These are phyloP conservation scores for Rhopalosiphum maidis DNA, from an alignment of 1,140 invertebrate species.

Conservation along the genomic window DNA sequence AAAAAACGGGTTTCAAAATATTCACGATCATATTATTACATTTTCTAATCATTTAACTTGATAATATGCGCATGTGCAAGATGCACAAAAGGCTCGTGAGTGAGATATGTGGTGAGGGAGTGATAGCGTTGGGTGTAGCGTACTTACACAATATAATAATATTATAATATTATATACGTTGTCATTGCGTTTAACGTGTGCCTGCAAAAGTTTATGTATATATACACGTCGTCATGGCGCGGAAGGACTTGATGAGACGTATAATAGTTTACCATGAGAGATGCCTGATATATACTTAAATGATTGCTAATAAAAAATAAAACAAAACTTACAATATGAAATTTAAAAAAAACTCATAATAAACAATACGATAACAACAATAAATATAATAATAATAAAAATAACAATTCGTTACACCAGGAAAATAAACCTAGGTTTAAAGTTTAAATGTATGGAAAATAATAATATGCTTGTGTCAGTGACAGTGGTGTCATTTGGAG, in stretches of 20 bases:
- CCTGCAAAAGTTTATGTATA: neutral
- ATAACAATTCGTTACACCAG: neutral
- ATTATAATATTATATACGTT: neutral
- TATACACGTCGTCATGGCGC: neutral
- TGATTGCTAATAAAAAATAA: neutral
- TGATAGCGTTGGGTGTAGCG: neutral
- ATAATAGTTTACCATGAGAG: neutral
- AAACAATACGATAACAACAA: neutral
- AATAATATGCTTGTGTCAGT: neutral
- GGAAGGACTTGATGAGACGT: neutral
- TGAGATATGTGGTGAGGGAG: too few species aligned
- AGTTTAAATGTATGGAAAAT: too few species aligned
- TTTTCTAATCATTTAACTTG: neutral
- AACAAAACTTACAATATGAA: neutral
- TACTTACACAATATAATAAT: neutral
- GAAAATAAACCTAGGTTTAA: too few species aligned
- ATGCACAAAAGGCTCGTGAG: neutral
- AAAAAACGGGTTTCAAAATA: neutral
- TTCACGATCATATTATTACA: neutral
- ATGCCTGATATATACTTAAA: neutral
- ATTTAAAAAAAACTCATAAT: neutral
- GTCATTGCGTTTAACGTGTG: slow-evolving; percentile 4
- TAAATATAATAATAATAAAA: neutral
- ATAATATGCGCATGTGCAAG: neutral
- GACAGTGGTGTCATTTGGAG: neutral